Evolutionary conservation across 2,797 vertebrate genomes (phyloP), one percentile per base, ranked within the genome.

Genomic region (Spinus olivaceus): DNA sequence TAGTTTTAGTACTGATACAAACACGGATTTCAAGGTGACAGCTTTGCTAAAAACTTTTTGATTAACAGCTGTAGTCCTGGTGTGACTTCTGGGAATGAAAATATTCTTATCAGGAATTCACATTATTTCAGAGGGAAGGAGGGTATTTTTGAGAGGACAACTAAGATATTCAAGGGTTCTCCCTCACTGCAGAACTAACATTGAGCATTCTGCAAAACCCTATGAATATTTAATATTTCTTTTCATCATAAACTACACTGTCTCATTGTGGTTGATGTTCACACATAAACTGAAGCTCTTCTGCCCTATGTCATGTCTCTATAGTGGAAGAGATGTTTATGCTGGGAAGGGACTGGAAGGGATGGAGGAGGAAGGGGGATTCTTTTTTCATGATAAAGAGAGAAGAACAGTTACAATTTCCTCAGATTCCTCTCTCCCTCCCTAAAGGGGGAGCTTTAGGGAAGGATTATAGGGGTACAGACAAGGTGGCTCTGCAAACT

Each of bases 261-360:
- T 49, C 15, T n/a, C 2, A 1, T 15, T 82, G 21, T 35, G 78
- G 17, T 17, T 71, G 72, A 69, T 71, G 18, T 15, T 91, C 32
- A 73, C 35, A 54, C 4, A 47, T 49, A 81, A 78, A 63, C 23
- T 32, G 9, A 33, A 9, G 23, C 9, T 90, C 21, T 61, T 88
- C 51, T 71, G 25, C 22, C 15, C 14, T 51, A 1, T 24, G 44
- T 35, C 32, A 47, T 0, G 0, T 53, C 13, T 42, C 24, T 18
- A 27, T 25, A 82, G 30, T 46, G 13, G 57, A 94, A 73, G 14
- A 47, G 32, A 81, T 72, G 27, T 64, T 91, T 53, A 20, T 37
- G 11, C 24, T 76, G 53, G 56, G 32, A 84, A 90, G 16, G 27
- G 21, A 44, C 35, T 88, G 25, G 47, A 67, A 57, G 25, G 14